Base-by-base conservation (phyloP, 2,797 vertebrate genomes). In the Liasis olivaceus region DNA sequence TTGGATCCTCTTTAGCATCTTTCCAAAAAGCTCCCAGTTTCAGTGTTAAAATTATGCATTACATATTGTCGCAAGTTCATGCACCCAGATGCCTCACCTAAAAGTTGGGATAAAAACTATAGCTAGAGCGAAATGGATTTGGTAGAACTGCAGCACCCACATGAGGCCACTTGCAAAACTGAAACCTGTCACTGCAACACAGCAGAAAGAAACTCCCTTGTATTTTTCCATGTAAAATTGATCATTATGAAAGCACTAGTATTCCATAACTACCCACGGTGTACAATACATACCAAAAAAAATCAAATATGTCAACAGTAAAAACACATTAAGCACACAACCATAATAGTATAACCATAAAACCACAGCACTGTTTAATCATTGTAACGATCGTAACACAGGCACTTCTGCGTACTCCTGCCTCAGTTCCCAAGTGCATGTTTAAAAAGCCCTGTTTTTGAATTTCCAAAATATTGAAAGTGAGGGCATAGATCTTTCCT, bases 91-190 rank as follows among this genome's bases (percentile, higher is more conserved):
- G 13, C 9, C 63, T 15, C 77, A 59, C 3, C 26, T 86, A 2
- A 31, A 28, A 51, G 87, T 13, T 26, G 36, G n/a, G 56, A 12
- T 58, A 4, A 26, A 42, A 86, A 69, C 51, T 36, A n/a, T 2
- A 87, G 36, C 84, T 58, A 13, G 20, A 47, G 7, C 13, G 59
- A 28, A 31, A 11, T 31, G 31, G n/a, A 51, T 69, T 89, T 62
- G 2, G 9, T 87, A 28, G 89, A 87, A 59, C 59, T 81, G 60
- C 47, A 93, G 92, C 89, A 90, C 92, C 89, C 85, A 77, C 92
- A 81, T 88, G 92, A 93, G 92, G 92, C 89, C 58, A 47, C 11
- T 88, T 93, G 64, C 31, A 87, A 64, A 90, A 93, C 8, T 90
- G 89, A 88, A 93, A 20, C 47, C 85, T 47, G 8, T 54, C 28